Percentiles rank a stretch among this genome's conserved stretches.
Conservation (phyloP, 2,113 vertebrate genomes). For the Hydrolagus affinis region DNA sequence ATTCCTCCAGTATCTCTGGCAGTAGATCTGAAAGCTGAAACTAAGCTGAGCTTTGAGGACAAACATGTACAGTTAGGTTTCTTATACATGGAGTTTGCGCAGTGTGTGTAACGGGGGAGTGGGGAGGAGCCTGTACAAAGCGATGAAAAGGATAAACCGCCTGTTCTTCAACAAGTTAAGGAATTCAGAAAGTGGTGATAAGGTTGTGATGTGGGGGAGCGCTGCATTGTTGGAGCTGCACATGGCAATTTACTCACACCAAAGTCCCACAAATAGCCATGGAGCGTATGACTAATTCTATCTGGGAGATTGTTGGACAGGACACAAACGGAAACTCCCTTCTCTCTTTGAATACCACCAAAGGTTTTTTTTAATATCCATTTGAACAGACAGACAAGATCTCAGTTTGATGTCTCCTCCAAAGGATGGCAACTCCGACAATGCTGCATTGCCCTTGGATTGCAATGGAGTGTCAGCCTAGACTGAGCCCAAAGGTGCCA, state of each 20-base stretch:
- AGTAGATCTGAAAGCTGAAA: slow-evolving; percentile 8
- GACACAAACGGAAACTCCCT: neutral
- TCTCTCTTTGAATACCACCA: neutral
- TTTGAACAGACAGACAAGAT: neutral
- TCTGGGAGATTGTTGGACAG: neutral
- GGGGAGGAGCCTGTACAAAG: neutral
- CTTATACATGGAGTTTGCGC: neutral
- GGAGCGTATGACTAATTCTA: too few relatives aligned
- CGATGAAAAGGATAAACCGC: too few relatives aligned
- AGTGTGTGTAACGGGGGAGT: neutral
- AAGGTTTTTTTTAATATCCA: neutral
- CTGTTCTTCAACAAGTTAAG: neutral
- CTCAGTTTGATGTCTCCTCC: neutral
- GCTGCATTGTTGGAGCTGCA: too few relatives aligned
- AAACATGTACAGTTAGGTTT: neutral
- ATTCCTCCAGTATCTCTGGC: slow-evolving; percentile 21
- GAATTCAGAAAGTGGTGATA: neutral
- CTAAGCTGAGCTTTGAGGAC: neutral
- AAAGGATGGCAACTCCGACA: neutral
- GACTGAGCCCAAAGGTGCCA: neutral
- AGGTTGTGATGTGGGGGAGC: neutral
- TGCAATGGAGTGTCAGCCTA: neutral
- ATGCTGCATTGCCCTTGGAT: neutral
- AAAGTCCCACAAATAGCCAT: too few relatives aligned
- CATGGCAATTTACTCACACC: too few relatives aligned